Conservation (phyloP, 2,888 invertebrate species). For the Nomada ruficornis region DNA sequence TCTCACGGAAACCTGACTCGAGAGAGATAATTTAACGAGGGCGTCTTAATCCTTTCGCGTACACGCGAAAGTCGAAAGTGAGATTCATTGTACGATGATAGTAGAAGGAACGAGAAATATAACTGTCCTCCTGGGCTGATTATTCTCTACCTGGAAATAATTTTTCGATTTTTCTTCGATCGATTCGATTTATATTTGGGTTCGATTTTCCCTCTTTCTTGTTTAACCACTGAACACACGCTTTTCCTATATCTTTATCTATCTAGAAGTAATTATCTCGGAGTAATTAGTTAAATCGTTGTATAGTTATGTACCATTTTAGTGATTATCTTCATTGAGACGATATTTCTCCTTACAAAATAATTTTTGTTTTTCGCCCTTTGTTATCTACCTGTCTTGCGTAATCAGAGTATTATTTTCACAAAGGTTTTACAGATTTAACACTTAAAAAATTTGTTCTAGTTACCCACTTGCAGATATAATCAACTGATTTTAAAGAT, state of each 20-base stretch:
- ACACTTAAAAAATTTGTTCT: neutral
- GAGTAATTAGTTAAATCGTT: neutral
- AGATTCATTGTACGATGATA: neutral
- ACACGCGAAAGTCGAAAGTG: neutral
- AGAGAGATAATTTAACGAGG: conserved; percentile 28
- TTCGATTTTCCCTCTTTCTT: too few relatives aligned
- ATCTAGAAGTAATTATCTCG: too few relatives aligned
- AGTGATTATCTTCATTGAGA: neutral
- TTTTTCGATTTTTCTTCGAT: neutral
- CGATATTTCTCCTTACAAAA: too few relatives aligned
- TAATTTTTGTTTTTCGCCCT: too few relatives aligned
- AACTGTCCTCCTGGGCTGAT: neutral
- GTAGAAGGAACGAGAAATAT: neutral
- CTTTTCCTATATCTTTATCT: too few relatives aligned
- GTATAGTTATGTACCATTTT: neutral
- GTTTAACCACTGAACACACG: too few relatives aligned
- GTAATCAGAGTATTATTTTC: neutral
- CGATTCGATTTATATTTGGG: too few relatives aligned
- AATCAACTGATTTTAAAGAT: neutral
- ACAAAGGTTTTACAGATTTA: neutral
- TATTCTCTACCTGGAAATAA: neutral
- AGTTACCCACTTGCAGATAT: too few relatives aligned
- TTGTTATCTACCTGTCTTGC: too few relatives aligned
- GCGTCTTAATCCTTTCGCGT: conserved; percentile 13
- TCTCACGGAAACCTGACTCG: neutral